phyloP scores from a whole-genome alignment of 2,888 invertebrate species.

The Andricus quercusramuli region DNA sequence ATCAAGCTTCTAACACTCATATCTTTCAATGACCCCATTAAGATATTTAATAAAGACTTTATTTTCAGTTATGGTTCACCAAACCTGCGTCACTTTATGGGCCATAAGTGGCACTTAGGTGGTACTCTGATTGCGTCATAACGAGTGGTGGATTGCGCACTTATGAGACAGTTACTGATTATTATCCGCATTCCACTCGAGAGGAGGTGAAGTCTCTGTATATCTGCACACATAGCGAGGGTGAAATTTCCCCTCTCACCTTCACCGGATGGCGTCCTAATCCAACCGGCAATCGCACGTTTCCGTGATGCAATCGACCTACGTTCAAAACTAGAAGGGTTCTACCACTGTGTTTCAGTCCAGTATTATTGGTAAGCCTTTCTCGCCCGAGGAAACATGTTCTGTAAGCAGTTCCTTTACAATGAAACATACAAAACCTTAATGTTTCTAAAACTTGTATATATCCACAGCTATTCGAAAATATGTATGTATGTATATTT shows the following conservation, averaged over 20 bases:
- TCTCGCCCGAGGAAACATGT: not conserved
- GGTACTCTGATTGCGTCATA: not conserved
- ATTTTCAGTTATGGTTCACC: not conserved
- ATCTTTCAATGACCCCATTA: not conserved
- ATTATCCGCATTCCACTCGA: not conserved
- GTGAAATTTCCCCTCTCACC: not conserved
- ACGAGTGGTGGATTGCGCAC: slow-evolving; percentile 7
- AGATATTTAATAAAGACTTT: not conserved
- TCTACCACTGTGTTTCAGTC: not conserved
- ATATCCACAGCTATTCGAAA: too few relatives aligned
- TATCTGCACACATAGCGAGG: not conserved
- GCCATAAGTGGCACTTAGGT: slow-evolving; percentile 3
- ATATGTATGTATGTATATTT: too few relatives aligned
- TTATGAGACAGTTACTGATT: not conserved
- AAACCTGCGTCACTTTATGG: not conserved
- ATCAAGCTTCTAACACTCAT: not conserved
- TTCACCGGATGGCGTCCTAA: not conserved
- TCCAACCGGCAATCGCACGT: not conserved
- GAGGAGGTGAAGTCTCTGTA: not conserved
- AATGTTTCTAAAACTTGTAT: not conserved
- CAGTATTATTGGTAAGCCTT: not conserved
- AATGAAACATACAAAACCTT: not conserved
- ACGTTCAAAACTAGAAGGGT: not conserved
- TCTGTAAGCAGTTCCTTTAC: not conserved
- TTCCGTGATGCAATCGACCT: not conserved